phyloP scores from a whole-genome alignment of 2,797 vertebrate species.

The Phrynocephalus forsythii region DNA sequence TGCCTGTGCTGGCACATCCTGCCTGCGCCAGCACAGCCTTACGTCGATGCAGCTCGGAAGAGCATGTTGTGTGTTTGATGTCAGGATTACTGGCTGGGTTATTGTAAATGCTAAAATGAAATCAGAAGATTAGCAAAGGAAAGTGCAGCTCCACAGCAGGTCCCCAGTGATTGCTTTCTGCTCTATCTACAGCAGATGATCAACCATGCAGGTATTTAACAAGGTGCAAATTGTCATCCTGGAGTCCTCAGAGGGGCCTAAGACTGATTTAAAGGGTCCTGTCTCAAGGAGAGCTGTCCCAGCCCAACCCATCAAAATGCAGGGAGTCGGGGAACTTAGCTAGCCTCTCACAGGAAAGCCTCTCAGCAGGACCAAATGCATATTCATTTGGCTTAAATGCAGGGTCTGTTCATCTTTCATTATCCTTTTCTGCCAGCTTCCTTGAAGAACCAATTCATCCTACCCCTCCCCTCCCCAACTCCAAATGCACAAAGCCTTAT shows the following conservation, averaged over 20 bases:
- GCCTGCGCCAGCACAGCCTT: constrained; percentile 56
- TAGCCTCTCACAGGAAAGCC: neutral
- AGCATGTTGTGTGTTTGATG: constrained; percentile 70
- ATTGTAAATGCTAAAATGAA: constrained; percentile 74
- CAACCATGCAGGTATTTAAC: constrained; percentile 6
- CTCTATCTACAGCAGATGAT: neutral
- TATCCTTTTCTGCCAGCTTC: neutral
- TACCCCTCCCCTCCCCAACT: neutral
- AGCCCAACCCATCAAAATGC: neutral
- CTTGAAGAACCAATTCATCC: neutral
- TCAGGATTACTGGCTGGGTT: constrained; percentile 72
- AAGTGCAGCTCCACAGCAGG: constrained; percentile 56
- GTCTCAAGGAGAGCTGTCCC: neutral
- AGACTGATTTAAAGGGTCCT: constrained; percentile 38
- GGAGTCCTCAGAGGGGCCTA: rapidly evolving
- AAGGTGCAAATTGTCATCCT: neutral
- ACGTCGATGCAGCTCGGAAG: constrained; percentile 59
- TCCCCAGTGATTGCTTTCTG: constrained; percentile 46
- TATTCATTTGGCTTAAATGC: constrained; percentile 5
- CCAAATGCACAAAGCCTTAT: neutral
- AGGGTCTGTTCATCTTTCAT: neutral
- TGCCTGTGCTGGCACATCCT: constrained; percentile 65
- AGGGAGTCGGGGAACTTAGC: neutral
- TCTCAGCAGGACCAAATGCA: constrained; percentile 11
- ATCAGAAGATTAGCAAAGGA: constrained; percentile 74